Evolutionary conservation across 1,140 invertebrate genomes (phyloP).

Genomic region (Sitodiplosis mosellana): DNA sequence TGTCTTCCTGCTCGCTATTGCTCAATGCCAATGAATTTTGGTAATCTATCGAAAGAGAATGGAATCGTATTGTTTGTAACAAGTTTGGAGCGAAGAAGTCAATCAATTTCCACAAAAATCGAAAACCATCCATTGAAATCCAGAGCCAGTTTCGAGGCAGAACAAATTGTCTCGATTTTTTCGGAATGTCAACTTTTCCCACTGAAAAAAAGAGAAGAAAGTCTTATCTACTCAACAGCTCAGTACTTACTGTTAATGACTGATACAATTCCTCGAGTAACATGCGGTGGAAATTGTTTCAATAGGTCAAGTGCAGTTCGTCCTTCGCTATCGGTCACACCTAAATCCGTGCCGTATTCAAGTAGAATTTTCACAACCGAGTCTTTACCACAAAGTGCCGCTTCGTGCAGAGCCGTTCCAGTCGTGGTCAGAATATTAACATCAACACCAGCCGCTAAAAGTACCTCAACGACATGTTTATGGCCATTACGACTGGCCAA

Average conservation of each 20-base stretch:
- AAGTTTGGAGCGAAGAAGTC: too few relatives aligned
- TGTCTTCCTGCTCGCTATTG: too few relatives aligned
- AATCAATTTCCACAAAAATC: too few relatives aligned
- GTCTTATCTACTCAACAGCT: not conserved
- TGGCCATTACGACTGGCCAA: constrained; percentile 78
- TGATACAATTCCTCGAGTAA: constrained; percentile 66
- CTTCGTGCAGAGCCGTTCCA: constrained; percentile 88
- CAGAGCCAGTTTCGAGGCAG: too few relatives aligned
- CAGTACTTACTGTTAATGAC: constrained; percentile 62
- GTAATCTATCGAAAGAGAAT: too few relatives aligned
- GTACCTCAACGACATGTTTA: constrained; percentile 65
- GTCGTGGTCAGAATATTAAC: constrained; percentile 73
- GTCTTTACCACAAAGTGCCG: constrained; percentile 82
- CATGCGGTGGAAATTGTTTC: constrained; percentile 68
- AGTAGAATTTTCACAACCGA: constrained; percentile 73
- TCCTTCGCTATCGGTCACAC: constrained; percentile 53
- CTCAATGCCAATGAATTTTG: too few relatives aligned
- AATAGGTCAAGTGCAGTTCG: constrained; percentile 78
- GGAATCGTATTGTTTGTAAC: too few relatives aligned
- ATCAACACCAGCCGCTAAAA: constrained; percentile 70
- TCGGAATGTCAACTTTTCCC: too few relatives aligned
- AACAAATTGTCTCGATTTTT: too few relatives aligned
- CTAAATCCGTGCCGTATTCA: constrained; percentile 63
- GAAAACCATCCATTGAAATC: too few relatives aligned
- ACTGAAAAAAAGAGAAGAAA: too few relatives aligned